Base-by-base conservation (phyloP, 2,113 vertebrate species). In the Piprites chloris region DNA sequence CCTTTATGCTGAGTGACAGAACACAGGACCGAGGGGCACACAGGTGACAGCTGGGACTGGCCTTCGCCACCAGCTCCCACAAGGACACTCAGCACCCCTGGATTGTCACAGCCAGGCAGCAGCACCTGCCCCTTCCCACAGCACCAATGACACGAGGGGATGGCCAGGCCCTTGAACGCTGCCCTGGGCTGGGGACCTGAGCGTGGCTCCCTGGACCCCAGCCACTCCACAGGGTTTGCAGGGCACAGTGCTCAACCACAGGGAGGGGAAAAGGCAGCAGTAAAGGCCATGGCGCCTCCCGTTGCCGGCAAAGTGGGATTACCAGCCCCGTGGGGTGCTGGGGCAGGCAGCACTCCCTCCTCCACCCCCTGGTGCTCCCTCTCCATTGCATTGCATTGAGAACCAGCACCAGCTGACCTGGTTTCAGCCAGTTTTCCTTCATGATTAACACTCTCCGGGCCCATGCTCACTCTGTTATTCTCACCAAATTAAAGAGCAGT, bases 401-500 rank as follows among this genome's bases (percentile, higher is more conserved):
- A 85, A 73, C 39, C 50, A 3, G 85, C 96, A 84, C 87, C 6
- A 13, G 42, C 93, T 97, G 93, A 93, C 96, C 96, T 89, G 97
- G 83, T 96, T 97, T 94, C 95, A 93, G 93, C 93, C 52, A 93
- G 94, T 96, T 96, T 96, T 94, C 93, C 96, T 93, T 93, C 85
- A 41, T 97, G 96, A 97, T 96, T 96, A 96, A 97, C 93, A 82
- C 80, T 95, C 97, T 58, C 83, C 28, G 18, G 93, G 94, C 74
- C 69, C 83, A 78, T 79, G 81, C 87, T 96, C 91, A 35, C 94
- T 94, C 94, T 96, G 97, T 97, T 97, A 95, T 96, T 95, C 94
- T 97, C 96, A 89, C 96, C 96, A 97, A 97, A 97, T 97, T 97
- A 97, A 96, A 96, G 96, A 95, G 97, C 98, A 97, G 97, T 95